phyloP scores from a whole-genome alignment of 2,888 invertebrate species.

The Chorisops tibialis region DNA sequence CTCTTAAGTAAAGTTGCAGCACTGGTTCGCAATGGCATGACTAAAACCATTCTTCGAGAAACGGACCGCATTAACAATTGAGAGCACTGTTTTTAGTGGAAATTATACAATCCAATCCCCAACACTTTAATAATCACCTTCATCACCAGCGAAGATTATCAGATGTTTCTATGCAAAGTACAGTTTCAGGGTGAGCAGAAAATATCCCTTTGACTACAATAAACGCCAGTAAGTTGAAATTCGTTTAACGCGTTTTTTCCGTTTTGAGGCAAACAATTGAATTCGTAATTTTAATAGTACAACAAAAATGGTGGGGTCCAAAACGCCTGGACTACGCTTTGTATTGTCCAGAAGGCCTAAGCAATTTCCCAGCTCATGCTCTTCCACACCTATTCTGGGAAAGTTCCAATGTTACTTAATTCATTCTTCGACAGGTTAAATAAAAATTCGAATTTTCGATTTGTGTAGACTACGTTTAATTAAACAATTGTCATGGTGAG shows the following conservation, averaged over 20 bases:
- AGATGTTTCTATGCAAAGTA: constrained; percentile 89
- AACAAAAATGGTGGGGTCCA: constrained; percentile 97
- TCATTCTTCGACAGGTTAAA: constrained; percentile 83
- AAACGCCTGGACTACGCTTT: constrained; percentile 95
- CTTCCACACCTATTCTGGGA: constrained; percentile 99
- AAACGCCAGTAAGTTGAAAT: constrained; percentile 67
- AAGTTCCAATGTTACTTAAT: constrained; percentile 96
- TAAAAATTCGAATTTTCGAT: not conserved
- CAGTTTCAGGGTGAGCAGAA: constrained; percentile 84
- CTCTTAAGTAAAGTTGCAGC: too few relatives aligned
- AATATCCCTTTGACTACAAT: constrained; percentile 83
- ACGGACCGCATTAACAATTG: too few relatives aligned
- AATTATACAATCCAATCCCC: constrained; percentile 87
- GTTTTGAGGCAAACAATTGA: not conserved
- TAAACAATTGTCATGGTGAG: constrained; percentile 59
- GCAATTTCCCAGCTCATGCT: constrained; percentile 94
- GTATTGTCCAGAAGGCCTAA: constrained; percentile 95
- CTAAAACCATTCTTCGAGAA: too few relatives aligned
- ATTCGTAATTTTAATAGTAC: constrained; percentile 62
- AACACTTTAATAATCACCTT: constrained; percentile 75
- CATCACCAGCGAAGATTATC: constrained; percentile 72
- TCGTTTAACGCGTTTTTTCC: too few relatives aligned
- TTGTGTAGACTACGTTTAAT: not conserved
- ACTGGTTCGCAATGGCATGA: too few relatives aligned
- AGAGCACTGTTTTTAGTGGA: constrained; percentile 70